Percentiles rank a stretch among this genome's conserved stretches.
These are phyloP conservation scores for Oncopodura yosiiana DNA, from an alignment of 1,140 invertebrate genomes.

Conservation along the genomic window DNA sequence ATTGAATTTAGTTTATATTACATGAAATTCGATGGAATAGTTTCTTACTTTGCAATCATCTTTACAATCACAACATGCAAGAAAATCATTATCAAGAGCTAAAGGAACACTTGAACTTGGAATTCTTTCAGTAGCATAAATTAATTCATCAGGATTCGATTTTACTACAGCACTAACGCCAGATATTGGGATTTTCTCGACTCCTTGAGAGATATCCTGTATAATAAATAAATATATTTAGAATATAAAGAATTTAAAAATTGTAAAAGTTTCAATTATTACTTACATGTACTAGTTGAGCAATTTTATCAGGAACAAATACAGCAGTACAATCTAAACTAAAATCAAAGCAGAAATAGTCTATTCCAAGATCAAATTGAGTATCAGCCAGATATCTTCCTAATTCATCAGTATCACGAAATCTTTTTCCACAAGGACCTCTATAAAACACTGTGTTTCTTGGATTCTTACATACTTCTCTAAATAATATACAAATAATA, in stretches of 20 bases:
- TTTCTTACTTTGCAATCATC: slow-evolving; percentile 88
- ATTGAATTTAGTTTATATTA: no score
- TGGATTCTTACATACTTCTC: slow-evolving; percentile 23
- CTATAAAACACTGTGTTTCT: slow-evolving; percentile 61
- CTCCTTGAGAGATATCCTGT: slow-evolving; percentile 61
- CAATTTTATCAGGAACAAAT: slow-evolving; percentile 53
- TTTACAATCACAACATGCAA: slow-evolving; percentile 81
- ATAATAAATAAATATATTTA: no score
- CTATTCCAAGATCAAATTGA: slow-evolving; percentile 65
- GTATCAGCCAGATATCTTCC: slow-evolving; percentile 63
- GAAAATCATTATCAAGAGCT: slow-evolving; percentile 73
- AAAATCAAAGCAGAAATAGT: slow-evolving; percentile 78
- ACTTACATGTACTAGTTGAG: no score
- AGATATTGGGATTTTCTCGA: slow-evolving; percentile 76
- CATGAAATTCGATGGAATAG: no score
- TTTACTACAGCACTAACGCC: slow-evolving; percentile 84
- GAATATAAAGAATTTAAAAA: slow-evolving; percentile 32
- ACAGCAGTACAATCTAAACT: slow-evolving; percentile 68
- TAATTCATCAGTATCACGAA: slow-evolving; percentile 69
- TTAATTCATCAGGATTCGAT: slow-evolving; percentile 66
- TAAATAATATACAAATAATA: no score
- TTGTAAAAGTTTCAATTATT: no score
- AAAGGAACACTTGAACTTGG: slow-evolving; percentile 74
- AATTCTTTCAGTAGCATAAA: slow-evolving; percentile 72
- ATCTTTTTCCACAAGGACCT: slow-evolving; percentile 72